Evolutionary conservation across 2,888 invertebrate genomes (phyloP).

Genomic region (Yponomeuta sedellus): DNA sequence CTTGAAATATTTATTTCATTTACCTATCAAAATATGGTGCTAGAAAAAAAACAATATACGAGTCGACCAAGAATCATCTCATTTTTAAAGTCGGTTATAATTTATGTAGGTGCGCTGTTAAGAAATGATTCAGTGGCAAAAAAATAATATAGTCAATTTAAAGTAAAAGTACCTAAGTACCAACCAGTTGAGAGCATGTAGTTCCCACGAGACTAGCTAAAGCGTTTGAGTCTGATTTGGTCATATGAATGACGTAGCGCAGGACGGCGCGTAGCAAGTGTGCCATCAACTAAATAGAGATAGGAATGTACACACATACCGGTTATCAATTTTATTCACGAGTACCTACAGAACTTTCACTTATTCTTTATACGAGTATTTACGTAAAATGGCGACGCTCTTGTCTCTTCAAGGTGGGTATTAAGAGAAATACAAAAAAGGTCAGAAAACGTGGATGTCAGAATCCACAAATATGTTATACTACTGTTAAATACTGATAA

Average conservation of each 20-base stretch:
- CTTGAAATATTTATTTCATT: neutral
- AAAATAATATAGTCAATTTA: too few relatives aligned
- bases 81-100: too few relatives aligned
- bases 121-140: too few relatives aligned
- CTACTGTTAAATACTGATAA: too few relatives aligned
- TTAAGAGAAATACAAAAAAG: neutral
- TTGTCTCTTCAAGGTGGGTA: constrained; percentile 17
- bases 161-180: too few relatives aligned
- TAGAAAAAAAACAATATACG: too few relatives aligned
- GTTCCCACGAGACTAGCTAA: neutral
- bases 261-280: neutral
- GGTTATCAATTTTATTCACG: constrained; percentile 38
- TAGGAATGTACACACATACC: constrained; percentile 27
- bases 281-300: constrained; percentile 3
- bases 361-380: constrained; percentile 38
- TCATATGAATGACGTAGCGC: neutral
- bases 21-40: too few relatives aligned
- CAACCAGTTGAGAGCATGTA: too few relatives aligned
- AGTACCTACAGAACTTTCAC: constrained; percentile 43
- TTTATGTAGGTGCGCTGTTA: too few relatives aligned
- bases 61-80: too few relatives aligned
- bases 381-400: constrained; percentile 27
- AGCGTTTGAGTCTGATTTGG: neutral
- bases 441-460: too few relatives aligned
- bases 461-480: too few relatives aligned